Conservation (phyloP, 2,797 vertebrate genomes). For the Coranthus polyacanthus region DNA sequence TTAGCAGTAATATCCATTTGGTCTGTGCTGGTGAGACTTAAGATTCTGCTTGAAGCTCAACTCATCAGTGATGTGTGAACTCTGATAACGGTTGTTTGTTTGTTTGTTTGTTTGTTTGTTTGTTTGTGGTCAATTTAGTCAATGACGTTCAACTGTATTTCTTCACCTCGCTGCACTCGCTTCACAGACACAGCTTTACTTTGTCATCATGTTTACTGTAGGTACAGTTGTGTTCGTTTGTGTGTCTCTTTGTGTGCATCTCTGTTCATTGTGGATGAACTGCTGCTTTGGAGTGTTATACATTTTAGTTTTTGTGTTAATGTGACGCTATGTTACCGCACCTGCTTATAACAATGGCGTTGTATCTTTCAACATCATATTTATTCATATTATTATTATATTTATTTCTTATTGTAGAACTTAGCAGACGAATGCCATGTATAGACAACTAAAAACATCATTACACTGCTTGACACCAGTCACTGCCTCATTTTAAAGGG, state of each 20-base stretch:
- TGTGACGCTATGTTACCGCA: too few relatives aligned
- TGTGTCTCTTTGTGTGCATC: conserved; percentile 35
- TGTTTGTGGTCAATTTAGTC: conserved; percentile 50
- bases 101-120: too few relatives aligned
- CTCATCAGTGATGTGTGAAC: conserved; percentile 38
- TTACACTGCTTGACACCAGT: too few relatives aligned
- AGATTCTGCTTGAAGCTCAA: conserved; percentile 17
- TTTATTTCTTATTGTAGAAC: not conserved
- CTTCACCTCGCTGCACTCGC: conserved; percentile 12
- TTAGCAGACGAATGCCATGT: not conserved
- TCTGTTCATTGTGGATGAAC: conserved; percentile 29
- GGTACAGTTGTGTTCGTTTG: conserved; percentile 68
- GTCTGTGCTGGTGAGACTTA: conserved; percentile 45
- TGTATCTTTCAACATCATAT: not conserved
- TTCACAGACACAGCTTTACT: conserved; percentile 85
- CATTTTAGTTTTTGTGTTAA: conserved; percentile 5
- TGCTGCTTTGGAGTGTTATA: conserved; percentile 21
- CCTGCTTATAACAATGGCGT: not conserved
- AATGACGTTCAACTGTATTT: conserved; percentile 40
- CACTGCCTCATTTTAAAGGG: too few relatives aligned
- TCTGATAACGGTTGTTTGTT: conserved; percentile 34
- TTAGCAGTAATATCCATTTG: conserved; percentile 71
- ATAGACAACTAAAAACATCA: not conserved
- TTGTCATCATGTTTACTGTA: conserved; percentile 91
- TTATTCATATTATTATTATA: not conserved